Evolutionary conservation across 2,113 vertebrate genomes (phyloP).

Genomic region (Tachycineta bicolor): DNA sequence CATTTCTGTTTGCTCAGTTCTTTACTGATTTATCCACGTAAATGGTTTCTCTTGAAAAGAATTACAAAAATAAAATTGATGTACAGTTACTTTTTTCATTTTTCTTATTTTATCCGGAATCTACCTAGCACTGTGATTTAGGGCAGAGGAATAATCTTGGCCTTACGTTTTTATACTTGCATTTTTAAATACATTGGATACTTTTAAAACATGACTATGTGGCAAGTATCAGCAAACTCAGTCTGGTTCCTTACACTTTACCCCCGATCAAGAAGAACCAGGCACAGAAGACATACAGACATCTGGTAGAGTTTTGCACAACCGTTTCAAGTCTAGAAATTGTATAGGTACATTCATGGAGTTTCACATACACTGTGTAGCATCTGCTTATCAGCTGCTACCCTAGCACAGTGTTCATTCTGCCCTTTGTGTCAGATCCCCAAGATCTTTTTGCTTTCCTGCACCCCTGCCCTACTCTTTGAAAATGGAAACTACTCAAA

Average conservation of each 20-base stretch:
- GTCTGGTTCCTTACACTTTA: background rate
- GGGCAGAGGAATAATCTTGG: background rate
- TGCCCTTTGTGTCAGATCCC: background rate
- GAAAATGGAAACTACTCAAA: background rate
- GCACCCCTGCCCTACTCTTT: fast-evolving
- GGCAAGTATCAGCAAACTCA: background rate
- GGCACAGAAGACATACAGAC: background rate
- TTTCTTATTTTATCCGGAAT: background rate
- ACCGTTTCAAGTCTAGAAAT: background rate
- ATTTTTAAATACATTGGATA: background rate
- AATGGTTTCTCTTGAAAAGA: background rate
- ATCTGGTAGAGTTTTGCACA: background rate
- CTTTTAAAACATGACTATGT: background rate
- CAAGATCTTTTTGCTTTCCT: background rate
- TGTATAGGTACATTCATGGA: background rate
- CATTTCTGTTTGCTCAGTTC: background rate
- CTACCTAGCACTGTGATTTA: background rate
- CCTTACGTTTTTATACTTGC: background rate
- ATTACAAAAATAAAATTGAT: background rate
- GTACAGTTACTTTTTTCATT: background rate
- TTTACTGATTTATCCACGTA: background rate
- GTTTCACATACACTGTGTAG: background rate
- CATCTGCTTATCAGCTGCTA: background rate
- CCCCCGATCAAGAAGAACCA: background rate
- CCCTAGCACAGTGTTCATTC: background rate